Evolutionary conservation across 37 sponge, comb jelly and placozoan species (phyloP).

Genomic region (Corticium candelabrum): DNA sequence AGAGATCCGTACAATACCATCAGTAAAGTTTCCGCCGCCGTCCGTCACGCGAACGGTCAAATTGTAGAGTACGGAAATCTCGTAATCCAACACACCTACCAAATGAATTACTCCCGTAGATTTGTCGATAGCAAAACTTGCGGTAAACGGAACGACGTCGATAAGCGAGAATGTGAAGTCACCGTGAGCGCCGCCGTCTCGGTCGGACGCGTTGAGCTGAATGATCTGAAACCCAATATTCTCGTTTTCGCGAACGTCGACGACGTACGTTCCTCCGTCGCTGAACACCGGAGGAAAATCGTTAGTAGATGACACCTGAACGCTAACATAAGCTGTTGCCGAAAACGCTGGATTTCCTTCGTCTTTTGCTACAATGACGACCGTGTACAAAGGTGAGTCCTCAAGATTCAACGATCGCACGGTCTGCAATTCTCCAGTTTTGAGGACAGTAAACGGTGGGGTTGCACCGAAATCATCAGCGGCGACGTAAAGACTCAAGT

Average conservation of each 20-base stretch:
- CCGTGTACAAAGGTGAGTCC: background rate
- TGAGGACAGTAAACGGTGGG: slow-evolving; percentile 7
- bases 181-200: background rate
- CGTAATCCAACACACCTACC: background rate
- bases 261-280: background rate
- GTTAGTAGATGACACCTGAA: slow-evolving; percentile 9
- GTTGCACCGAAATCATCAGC: slow-evolving; percentile 17
- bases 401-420: slow-evolving; percentile 12
- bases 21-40: background rate
- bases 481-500: slow-evolving; percentile 5
- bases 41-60: background rate
- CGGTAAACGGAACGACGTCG: background rate
- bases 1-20: background rate
- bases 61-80: background rate
- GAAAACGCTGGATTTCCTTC: background rate
- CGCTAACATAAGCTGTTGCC: slow-evolving; percentile 9
- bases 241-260: background rate
- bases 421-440: background rate
- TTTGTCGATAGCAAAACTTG: background rate
- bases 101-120: background rate
- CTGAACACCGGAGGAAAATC: slow-evolving; percentile 16
- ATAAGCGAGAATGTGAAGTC: background rate
- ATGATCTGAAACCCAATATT: slow-evolving; percentile 5
- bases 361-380: background rate
- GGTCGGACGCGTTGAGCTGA: slow-evolving; percentile 10